phyloP scores from a whole-genome alignment of 2,113 vertebrate species.

The Platycercus adscitus region DNA sequence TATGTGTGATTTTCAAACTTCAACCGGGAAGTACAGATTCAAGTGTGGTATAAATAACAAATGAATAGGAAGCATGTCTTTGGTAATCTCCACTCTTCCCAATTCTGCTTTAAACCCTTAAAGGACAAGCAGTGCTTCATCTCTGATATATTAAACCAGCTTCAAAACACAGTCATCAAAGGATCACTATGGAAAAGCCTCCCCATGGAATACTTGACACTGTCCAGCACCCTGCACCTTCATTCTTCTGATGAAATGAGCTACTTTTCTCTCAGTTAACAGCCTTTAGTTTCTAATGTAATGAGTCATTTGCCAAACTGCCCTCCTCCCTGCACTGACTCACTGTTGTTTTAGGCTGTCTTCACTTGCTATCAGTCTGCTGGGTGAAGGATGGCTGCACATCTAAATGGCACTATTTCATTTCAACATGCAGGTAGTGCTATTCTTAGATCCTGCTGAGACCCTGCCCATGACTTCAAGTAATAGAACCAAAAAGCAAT shows the following conservation, averaged over 20 bases:
- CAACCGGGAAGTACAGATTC: rapidly evolving
- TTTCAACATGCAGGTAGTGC: background rate
- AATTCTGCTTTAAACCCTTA: background rate
- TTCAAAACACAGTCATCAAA: background rate
- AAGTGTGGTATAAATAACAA: background rate
- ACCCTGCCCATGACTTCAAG: background rate
- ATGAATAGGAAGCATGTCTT: background rate
- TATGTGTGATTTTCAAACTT: background rate
- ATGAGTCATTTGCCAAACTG: constrained; percentile 5
- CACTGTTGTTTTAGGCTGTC: background rate
- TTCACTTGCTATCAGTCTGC: background rate
- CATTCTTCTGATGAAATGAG: background rate
- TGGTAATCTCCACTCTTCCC: background rate
- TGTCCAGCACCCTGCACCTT: background rate
- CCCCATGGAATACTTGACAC: background rate
- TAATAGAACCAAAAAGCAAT: background rate
- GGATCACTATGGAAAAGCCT: background rate
- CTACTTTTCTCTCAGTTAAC: background rate
- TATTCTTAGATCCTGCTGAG: background rate
- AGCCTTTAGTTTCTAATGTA: background rate
- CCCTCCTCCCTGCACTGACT: constrained; percentile 51
- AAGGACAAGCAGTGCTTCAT: background rate
- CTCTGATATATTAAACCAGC: background rate
- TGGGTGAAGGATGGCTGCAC: rapidly evolving
- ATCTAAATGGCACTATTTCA: background rate